A percentile compares a stretch with the other conserved stretches of the same genome.
These are phyloP conservation scores for Eufriesea mexicana DNA, from an alignment of 1,140 invertebrate species.

Conservation along the genomic window DNA sequence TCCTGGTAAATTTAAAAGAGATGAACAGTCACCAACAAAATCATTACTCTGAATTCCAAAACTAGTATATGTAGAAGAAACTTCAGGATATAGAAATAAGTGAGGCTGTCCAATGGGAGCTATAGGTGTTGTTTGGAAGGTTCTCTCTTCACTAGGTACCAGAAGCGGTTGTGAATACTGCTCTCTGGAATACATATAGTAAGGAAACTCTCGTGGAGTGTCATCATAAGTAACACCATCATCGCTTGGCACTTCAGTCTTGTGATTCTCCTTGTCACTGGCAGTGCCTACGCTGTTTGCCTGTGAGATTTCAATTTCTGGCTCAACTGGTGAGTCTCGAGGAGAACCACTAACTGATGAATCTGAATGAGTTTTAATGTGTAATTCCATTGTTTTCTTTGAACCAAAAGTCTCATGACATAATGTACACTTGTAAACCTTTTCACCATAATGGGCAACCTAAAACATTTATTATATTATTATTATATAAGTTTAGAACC, in stretches of 20 bases:
- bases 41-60: constrained; percentile 70
- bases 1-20: constrained; percentile 79
- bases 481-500: neutral
- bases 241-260: constrained; percentile 73
- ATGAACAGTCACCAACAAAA: constrained; percentile 69
- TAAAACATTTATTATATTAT: neutral
- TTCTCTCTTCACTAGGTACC: constrained; percentile 68
- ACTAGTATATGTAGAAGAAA: constrained; percentile 55
- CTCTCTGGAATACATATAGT: constrained; percentile 74
- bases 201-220: constrained; percentile 68
- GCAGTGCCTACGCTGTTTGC: constrained; percentile 37
- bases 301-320: constrained; percentile 75
- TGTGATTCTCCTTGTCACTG: constrained; percentile 75
- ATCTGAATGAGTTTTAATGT: constrained; percentile 94
- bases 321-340: constrained; percentile 73
- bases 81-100: constrained; percentile 73
- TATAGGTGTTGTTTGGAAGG: constrained; percentile 55
- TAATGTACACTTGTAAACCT: constrained; percentile 95
- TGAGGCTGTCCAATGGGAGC: constrained; percentile 49
- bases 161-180: constrained; percentile 54
- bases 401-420: constrained; percentile 94
- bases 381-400: constrained; percentile 93
- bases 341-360: constrained; percentile 54
- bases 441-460: constrained; percentile 95
- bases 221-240: constrained; percentile 33